These are phyloP conservation scores for Acipenser ruthenus DNA, from an alignment of 2,797 vertebrate species.

Conservation along the genomic window DNA sequence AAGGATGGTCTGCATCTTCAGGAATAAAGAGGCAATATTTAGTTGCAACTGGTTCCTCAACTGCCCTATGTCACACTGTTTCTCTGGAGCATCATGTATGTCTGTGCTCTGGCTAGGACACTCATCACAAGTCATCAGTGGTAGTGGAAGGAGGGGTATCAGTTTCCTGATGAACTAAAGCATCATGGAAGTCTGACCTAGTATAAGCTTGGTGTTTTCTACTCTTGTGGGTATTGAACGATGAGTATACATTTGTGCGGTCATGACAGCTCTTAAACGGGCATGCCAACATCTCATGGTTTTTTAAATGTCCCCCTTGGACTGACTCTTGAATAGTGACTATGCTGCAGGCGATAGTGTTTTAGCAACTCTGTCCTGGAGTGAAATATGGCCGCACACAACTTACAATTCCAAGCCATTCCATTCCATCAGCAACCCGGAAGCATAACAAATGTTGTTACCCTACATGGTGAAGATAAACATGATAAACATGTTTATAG, in stretches of 20 bases:
- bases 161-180: background rate
- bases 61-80: background rate
- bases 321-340: conserved; percentile 6
- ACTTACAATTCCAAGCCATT: conserved; percentile 1
- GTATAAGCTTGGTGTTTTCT: background rate
- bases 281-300: no score
- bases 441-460: background rate
- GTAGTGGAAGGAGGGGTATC: background rate
- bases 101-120: background rate
- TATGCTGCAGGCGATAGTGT: conserved; percentile 8
- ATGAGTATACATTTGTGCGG: no score
- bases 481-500: no score
- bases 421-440: background rate
- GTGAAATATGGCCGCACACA: background rate
- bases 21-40: conserved; percentile 22
- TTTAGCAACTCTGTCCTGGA: background rate
- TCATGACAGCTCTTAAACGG: no score
- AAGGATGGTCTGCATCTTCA: conserved; percentile 31
- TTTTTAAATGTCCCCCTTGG: no score
- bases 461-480: background rate
- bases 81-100: conserved; percentile 10
- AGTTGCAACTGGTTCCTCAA: conserved; percentile 20
- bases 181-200: background rate
- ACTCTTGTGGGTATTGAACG: no score
- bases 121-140: background rate